Evolutionary conservation across 2,888 invertebrate genomes (phyloP).

Genomic region (Apoda limacodes): DNA sequence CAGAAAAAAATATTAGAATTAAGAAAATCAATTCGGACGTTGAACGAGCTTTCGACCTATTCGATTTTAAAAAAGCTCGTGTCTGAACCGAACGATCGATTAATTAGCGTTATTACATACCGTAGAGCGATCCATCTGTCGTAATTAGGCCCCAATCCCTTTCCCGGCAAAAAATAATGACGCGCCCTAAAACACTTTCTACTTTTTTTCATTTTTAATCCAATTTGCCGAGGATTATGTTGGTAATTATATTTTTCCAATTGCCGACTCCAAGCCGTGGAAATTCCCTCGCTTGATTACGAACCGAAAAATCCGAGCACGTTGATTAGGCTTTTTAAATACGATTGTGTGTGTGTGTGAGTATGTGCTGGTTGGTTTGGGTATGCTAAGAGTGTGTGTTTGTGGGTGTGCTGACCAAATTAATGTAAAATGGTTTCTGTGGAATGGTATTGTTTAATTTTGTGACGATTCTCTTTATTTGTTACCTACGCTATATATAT

Average conservation of each 20-base stretch:
- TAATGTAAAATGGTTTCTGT: no score
- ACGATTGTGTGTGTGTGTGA: constrained; percentile 33
- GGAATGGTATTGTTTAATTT: no score
- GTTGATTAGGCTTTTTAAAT: constrained; percentile 60
- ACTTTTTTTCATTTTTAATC: constrained; percentile 68
- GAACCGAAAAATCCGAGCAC: constrained; percentile 43
- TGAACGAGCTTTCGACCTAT: constrained; percentile 21
- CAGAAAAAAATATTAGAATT: no score
- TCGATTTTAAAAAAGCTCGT: constrained; percentile 37
- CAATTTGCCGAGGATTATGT: constrained; percentile 70
- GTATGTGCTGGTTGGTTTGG: no score
- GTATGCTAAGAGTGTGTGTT: no score
- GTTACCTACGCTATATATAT: no score
- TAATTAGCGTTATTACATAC: constrained; percentile 66
- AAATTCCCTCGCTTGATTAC: constrained; percentile 60
- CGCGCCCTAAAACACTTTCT: constrained; percentile 67
- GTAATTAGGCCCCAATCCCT: constrained; percentile 63
- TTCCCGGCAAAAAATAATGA: constrained; percentile 64
- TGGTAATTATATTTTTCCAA: constrained; percentile 70
- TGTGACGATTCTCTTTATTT: no score
- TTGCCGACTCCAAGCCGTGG: constrained; percentile 49
- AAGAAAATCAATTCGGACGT: no score
- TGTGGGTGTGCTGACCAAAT: no score
- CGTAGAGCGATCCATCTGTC: constrained; percentile 62
- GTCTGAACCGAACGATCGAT: constrained; percentile 48